These are phyloP conservation scores for Nycticorax nycticorax DNA, from an alignment of 2,113 vertebrate species.

Conservation along the genomic window DNA sequence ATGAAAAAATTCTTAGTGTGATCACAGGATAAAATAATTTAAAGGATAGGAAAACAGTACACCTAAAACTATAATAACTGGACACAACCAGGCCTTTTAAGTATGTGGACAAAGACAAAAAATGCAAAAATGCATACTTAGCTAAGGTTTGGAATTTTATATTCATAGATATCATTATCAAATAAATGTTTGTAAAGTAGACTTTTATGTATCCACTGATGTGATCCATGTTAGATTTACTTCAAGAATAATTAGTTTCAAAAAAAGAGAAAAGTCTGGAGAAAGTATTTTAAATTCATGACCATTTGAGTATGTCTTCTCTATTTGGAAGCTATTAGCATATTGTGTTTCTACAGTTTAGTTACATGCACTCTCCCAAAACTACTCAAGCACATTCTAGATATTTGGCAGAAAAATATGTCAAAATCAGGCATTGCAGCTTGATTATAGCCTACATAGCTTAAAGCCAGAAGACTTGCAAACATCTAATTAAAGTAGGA, in stretches of 20 bases:
- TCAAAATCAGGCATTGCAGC: neutral
- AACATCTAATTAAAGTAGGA: conserved; percentile 68
- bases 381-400: conserved; percentile 18
- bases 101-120: neutral
- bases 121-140: neutral
- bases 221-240: neutral
- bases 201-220: neutral
- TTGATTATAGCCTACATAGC: conserved; percentile 22
- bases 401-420: conserved; percentile 6
- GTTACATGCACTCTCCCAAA: neutral
- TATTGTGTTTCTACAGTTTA: neutral
- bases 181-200: neutral
- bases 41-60: neutral
- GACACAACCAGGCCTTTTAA: neutral
- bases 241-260: neutral
- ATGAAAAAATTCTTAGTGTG: neutral
- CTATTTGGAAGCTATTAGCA: neutral
- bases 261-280: neutral
- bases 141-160: neutral
- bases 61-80: neutral
- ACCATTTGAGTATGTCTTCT: neutral
- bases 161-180: neutral
- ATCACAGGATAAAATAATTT: neutral
- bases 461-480: conserved; percentile 52
- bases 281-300: neutral